Base-by-base conservation (phyloP, 2,113 vertebrate genomes). In the Myrmophylax atrothorax region DNA sequence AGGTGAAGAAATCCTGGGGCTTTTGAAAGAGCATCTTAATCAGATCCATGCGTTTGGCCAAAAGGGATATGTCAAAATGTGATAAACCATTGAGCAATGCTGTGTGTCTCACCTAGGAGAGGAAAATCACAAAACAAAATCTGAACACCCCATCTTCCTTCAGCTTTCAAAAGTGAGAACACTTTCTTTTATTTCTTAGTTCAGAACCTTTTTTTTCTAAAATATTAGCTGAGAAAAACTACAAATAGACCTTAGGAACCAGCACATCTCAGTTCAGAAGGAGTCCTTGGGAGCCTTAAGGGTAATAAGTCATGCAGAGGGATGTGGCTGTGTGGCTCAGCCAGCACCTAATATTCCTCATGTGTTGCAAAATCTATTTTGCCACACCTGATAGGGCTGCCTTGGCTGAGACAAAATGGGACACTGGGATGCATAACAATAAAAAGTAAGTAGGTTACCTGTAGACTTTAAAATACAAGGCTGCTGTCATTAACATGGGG, bases 371-470 rank as follows among this genome's bases (percentile, higher is more conserved):
- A 42, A 76, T 56, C 46, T 76, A 5, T 89, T 95, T 91, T 89
- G n/a, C 66, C 19, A 24, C 76, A n/a, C 58, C 37, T 83, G 89
- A 91, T 91, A 96, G 66, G 40, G 19, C 77, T 91, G 56, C 25
- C 31, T 60, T 87, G 74, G 58, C n/a, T 50, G 53, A 79, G 37
- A 53, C 47, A 64, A 89, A 88, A 83, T 77, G 35, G 49, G 52
- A 63, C 76, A 44, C 52, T 33, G n/a, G 42, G 12, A 38, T 62
- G 11, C 40, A 31, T 14, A 76, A 58, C 18, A 87, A 82, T 16
- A 73, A 84, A 84, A 95, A 72, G 15, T 76, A 92, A 95, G 58
- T 82, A 91, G 91, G 84, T 93, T 84, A 94, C 31, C n/a, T 62
- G 22, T n/a, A 76, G 35, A 40, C 60, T 89, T 88, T 59, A 58